Evolutionary conservation across 64 coral and sea anemone species (phyloP).

Genomic region (Acropora tenuis): DNA sequence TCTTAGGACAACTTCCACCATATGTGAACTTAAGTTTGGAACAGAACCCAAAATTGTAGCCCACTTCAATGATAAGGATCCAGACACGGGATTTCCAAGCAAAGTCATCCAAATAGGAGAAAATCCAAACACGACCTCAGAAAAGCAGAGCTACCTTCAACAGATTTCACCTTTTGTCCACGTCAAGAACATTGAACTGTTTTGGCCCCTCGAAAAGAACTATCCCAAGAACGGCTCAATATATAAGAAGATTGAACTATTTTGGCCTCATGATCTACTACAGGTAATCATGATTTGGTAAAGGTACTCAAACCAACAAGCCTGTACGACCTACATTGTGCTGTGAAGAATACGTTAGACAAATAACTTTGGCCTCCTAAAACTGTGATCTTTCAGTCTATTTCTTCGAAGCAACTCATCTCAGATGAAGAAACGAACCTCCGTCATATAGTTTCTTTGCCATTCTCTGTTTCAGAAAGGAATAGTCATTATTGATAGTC

Average conservation of each 20-base stretch:
- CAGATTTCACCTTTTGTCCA: constrained; percentile 48
- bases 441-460: too few species aligned
- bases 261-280: constrained; percentile 44
- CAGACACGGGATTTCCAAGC: background rate
- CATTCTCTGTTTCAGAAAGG: too few species aligned
- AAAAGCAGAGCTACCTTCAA: background rate
- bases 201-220: too few species aligned
- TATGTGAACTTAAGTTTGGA: constrained; percentile 49
- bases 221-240: constrained; percentile 9
- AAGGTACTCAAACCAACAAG: too few species aligned
- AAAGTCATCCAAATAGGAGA: constrained; percentile 4
- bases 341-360: too few species aligned
- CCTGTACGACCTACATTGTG: too few species aligned
- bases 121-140: background rate
- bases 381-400: too few species aligned
- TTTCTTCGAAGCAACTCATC: too few species aligned
- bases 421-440: background rate
- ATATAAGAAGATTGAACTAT: constrained; percentile 55
- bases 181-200: background rate
- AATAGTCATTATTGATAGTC: too few species aligned
- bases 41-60: background rate
- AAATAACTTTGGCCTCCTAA: too few species aligned
- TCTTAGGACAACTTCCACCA: constrained; percentile 34
- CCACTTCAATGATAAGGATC: constrained; percentile 59
- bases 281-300: background rate